phyloP scores from a whole-genome alignment of 2,797 vertebrate species.

The Fistularia commersonii region DNA sequence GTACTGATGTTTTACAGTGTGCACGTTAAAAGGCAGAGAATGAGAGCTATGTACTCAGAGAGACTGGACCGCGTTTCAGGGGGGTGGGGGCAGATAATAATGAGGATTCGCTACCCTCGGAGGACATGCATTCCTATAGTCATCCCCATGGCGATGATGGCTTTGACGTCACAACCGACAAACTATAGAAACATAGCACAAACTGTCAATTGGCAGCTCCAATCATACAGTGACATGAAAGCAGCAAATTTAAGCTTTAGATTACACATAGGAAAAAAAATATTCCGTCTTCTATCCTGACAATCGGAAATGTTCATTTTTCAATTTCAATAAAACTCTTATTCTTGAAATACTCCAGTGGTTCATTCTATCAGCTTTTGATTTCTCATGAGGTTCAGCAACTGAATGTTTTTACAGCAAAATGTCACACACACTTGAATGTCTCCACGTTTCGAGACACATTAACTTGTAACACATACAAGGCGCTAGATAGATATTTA shows the following conservation, averaged over 20 bases:
- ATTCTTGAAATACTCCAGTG: too few species aligned
- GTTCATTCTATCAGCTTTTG: too few species aligned
- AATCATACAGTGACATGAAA: neutral
- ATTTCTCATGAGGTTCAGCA: too few species aligned
- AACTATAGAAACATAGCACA: constrained; percentile 10
- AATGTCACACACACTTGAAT: too few species aligned
- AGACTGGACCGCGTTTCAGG: constrained; percentile 7
- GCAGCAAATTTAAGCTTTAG: too few species aligned
- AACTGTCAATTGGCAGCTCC: neutral
- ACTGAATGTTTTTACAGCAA: too few species aligned
- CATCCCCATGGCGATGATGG: constrained; percentile 36
- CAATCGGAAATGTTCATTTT: neutral
- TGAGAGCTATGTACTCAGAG: constrained; percentile 23
- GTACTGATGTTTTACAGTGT: constrained; percentile 60
- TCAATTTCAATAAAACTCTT: too few species aligned
- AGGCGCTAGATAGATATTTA: too few species aligned
- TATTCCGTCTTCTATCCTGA: neutral
- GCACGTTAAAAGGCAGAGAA: constrained; percentile 32
- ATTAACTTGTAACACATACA: too few species aligned
- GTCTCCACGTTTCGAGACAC: too few species aligned
- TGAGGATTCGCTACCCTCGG: constrained; percentile 10
- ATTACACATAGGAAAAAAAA: neutral
- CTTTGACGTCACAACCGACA: constrained; percentile 27
- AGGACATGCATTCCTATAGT: constrained; percentile 55
- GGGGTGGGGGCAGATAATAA: constrained; percentile 16